phyloP scores from a whole-genome alignment of 2,888 invertebrate species.

The Philhelius pedissequus region DNA sequence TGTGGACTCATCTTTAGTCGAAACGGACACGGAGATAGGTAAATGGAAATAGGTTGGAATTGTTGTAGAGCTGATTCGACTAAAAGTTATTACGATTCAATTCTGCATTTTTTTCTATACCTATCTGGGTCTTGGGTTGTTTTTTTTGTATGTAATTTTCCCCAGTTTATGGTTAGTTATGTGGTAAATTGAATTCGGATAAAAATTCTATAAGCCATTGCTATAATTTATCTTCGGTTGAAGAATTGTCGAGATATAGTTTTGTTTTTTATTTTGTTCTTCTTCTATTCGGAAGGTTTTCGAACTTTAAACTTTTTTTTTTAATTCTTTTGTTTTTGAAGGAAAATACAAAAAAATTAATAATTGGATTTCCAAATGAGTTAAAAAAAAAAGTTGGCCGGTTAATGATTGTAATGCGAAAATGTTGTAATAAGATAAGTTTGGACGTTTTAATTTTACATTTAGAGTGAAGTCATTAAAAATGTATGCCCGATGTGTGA shows the following conservation, averaged over 20 bases:
- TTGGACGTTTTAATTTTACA: background rate
- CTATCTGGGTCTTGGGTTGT: background rate
- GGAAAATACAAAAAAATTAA: slow-evolving; percentile 5
- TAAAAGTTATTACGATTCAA: slow-evolving; percentile 60
- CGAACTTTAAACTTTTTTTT: background rate
- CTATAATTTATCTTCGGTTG: slow-evolving; percentile 57
- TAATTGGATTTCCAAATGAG: slow-evolving; percentile 55
- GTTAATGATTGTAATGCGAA: slow-evolving; percentile 40
- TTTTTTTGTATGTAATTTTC: slow-evolving; percentile 17
- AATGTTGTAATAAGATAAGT: slow-evolving; percentile 47
- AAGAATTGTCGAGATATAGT: slow-evolving; percentile 29
- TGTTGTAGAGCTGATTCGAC: slow-evolving; percentile 56
- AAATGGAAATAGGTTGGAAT: slow-evolving; percentile 51
- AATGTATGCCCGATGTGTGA: background rate
- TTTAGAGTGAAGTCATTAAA: background rate
- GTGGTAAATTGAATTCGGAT: slow-evolving; percentile 65
- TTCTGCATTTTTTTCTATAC: slow-evolving; percentile 24
- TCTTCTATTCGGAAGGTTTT: background rate
- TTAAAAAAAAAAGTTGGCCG: slow-evolving; percentile 18
- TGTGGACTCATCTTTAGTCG: slow-evolving; percentile 31
- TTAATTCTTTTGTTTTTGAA: background rate
- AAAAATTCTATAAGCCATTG: slow-evolving; percentile 52
- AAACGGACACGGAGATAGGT: slow-evolving; percentile 18
- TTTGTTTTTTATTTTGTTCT: slow-evolving; percentile 3
- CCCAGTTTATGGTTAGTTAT: slow-evolving; percentile 56